Percentiles rank a stretch among this genome's conserved stretches.
Conservation (phyloP, 1,140 invertebrate species). For the Drosophila sproati region DNA sequence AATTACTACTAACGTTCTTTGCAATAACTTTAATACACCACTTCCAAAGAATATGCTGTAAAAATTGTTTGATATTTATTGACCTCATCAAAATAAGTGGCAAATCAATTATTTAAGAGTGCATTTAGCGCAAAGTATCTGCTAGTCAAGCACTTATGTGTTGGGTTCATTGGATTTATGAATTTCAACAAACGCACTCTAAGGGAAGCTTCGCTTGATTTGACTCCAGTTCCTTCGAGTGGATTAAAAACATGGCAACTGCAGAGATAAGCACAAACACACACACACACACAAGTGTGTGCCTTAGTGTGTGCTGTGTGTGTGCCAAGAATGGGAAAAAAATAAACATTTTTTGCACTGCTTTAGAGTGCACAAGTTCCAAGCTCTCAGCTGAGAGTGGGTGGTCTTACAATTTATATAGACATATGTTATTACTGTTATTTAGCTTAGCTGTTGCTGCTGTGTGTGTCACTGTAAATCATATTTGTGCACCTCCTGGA, state of each 20-base stretch:
- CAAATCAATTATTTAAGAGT: too few relatives aligned
- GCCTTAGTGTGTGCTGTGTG: conserved; percentile 8
- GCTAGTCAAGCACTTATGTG: neutral
- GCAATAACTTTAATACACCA: too few relatives aligned
- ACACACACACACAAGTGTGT: conserved; percentile 1
- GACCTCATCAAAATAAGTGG: too few relatives aligned
- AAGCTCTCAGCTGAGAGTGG: neutral
- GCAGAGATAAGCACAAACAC: conserved; percentile 3
- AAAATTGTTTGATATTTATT: too few relatives aligned
- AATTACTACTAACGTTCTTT: too few relatives aligned
- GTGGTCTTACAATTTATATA: too few relatives aligned
- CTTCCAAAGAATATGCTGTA: too few relatives aligned
- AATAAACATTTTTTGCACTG: conserved; percentile 61
- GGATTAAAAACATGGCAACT: conserved; percentile 75
- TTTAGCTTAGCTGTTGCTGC: neutral
- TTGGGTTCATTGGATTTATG: conserved; percentile 44
- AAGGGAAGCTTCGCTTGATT: conserved; percentile 15
- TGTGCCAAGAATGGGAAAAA: neutral
- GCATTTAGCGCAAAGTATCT: neutral
- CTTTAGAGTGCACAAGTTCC: neutral
- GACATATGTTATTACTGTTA: neutral
- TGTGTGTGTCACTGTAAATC: conserved; percentile 5
- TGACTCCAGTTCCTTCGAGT: conserved; percentile 71
- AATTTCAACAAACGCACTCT: conserved; percentile 50
- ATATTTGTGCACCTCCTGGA: neutral